These are phyloP conservation scores for Pteropus alecto DNA, from an alignment of 2,113 vertebrate genomes.

Conservation along the genomic window DNA sequence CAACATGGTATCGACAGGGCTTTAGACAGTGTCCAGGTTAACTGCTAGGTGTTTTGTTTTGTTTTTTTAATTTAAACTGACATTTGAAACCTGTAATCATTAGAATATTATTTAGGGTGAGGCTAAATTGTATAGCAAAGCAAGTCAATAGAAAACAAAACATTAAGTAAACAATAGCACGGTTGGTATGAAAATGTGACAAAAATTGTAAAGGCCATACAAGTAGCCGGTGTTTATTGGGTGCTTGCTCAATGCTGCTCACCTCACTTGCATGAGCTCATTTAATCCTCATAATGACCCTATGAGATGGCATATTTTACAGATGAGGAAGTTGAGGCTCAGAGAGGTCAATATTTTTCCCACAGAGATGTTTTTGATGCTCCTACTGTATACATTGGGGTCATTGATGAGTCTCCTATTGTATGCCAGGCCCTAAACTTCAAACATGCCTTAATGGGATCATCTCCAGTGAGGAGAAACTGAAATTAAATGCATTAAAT, in stretches of 20 bases:
- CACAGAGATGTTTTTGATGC: neutral
- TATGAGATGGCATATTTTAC: neutral
- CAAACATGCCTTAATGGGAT: neutral
- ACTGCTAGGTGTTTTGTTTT: neutral
- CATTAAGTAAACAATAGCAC: neutral
- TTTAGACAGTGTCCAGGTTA: neutral
- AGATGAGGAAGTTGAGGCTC: neutral
- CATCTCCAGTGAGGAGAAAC: neutral
- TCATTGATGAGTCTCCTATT: neutral
- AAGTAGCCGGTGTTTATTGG: rapidly evolving
- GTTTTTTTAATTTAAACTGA: neutral
- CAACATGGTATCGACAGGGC: rapidly evolving
- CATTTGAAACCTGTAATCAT: neutral
- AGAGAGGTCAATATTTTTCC: neutral
- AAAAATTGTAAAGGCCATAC: neutral
- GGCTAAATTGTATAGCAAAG: neutral
- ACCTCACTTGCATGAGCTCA: neutral
- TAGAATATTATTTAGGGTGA: neutral
- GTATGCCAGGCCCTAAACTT: neutral
- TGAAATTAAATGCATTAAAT: neutral
- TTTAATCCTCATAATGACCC: neutral
- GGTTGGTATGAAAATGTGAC: neutral
- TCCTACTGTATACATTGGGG: neutral
- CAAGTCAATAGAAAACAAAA: neutral
- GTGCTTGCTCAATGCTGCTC: rapidly evolving